A percentile compares a stretch with the other conserved stretches of the same genome.
Evolutionary conservation across 2,888 invertebrate genomes (phyloP).

Genomic region (Aphelenchoides bicaudatus): DNA sequence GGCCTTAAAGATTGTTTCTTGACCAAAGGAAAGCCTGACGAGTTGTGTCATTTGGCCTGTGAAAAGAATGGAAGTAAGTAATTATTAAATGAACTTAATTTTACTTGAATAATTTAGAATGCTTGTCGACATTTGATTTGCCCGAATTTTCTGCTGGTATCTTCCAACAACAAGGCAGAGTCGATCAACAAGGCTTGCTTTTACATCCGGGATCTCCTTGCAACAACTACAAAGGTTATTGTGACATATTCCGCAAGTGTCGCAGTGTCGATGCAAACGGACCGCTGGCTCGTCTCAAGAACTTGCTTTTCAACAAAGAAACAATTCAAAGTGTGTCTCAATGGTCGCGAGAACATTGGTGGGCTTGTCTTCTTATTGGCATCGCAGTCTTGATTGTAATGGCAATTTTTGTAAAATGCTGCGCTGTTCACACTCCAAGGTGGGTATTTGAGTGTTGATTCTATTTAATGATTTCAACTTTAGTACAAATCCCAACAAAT

Average conservation of each 20-base stretch:
- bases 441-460: too few relatives aligned
- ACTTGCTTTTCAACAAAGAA: constrained; percentile 67
- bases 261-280: constrained; percentile 98
- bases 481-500: constrained; percentile 94
- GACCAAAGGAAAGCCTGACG: constrained; percentile 68
- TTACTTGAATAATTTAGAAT: constrained; percentile 39
- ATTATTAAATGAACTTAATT: background rate
- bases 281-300: constrained; percentile 90
- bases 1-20: constrained; percentile 91
- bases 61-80: constrained; percentile 56
- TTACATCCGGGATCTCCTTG: constrained; percentile 92
- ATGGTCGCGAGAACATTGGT: constrained; percentile 76
- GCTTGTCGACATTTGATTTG: constrained; percentile 52
- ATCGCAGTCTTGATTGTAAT: constrained; percentile 87
- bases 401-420: constrained; percentile 97
- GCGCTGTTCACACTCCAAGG: constrained; percentile 98
- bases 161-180: constrained; percentile 46
- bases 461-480: too few relatives aligned
- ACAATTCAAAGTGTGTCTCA: constrained; percentile 54
- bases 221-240: constrained; percentile 86
- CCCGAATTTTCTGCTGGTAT: constrained; percentile 48
- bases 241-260: constrained; percentile 97
- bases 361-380: constrained; percentile 85
- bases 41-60: constrained; percentile 94
- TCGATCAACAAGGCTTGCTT: constrained; percentile 60